Evolutionary conservation across 2,888 invertebrate species (phyloP), one percentile per base, ranked within the genome.

Genomic region (Caenorhabditis zanzibari): DNA sequence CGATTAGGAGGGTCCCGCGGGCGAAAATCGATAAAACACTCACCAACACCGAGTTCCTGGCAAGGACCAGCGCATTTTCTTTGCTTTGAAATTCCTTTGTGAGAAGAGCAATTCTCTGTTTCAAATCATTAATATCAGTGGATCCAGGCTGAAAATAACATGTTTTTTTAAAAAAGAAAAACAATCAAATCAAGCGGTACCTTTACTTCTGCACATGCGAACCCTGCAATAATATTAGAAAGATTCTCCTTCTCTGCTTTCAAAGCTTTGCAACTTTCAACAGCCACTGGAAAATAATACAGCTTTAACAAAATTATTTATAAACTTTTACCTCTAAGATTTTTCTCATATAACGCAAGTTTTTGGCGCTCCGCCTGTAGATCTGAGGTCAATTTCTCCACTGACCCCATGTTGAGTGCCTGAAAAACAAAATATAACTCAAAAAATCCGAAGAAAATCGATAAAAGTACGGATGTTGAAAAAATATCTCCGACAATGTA

Each of bases 281-380:
- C 84, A 9, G 80, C 80, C 1, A 84, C 84, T 83, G 47, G 47
- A 64, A 74, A 64, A 12, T 24, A 19, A 22, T 52, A 32, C 24
- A 0, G 7, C 14, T 26, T 52, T 22, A 14, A 14, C 16, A 5
- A 41, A 64, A 16, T 38, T 2, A 12, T 9, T 22, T 14, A 52
- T 14, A 44, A 26, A 38, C 5, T 14, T 1, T 32, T 47, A 83
- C 83, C 58, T 76, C 80, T 19, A 32, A 84, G 66, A 26, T 84
- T 84, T 61, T 75, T 80, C 26, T 84, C 84, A 66, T 84, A 84
- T 38, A 84, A 66, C 7, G 80, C 76, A 56, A 81, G 66, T 76
- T 84, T 84, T 14, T 83, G 83, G 14, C 75, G 44, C 47, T 83
- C 83, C 1, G 79, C 52, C 24, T 81, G 81, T 26, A 81, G 41